A percentile compares a stretch with the other conserved stretches of the same genome.
Evolutionary conservation across 2,888 invertebrate genomes (phyloP).

Genomic region (Stenurella melanura): DNA sequence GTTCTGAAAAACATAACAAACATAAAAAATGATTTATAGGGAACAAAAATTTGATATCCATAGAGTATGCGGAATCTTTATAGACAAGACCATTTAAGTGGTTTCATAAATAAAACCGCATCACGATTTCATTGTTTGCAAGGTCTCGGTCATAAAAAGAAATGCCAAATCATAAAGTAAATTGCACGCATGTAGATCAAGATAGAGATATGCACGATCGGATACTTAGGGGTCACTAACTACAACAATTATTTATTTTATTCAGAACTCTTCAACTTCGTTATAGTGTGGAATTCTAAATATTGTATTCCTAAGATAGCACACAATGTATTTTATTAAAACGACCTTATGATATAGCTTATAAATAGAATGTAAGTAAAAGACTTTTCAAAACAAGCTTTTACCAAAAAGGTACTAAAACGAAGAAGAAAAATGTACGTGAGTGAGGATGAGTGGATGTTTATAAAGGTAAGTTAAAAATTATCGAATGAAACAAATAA

Average conservation of each 20-base stretch:
- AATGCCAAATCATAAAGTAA: conserved; percentile 59
- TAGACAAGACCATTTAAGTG: conserved; percentile 21
- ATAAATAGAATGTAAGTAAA: too few species aligned
- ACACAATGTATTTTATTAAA: neutral
- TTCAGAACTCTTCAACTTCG: conserved; percentile 1
- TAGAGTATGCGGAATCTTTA: conserved; percentile 9
- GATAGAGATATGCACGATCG: conserved; percentile 57
- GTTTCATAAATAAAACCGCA: conserved; percentile 53
- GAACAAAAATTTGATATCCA: conserved; percentile 16
- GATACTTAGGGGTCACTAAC: conserved; percentile 41
- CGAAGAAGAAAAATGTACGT: too few species aligned
- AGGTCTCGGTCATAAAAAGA: conserved; percentile 55
- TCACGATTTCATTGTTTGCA: conserved; percentile 62
- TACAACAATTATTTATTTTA: conserved; percentile 33
- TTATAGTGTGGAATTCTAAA: neutral
- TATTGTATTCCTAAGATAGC: neutral
- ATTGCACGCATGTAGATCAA: conserved; percentile 58
- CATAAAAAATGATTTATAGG: conserved; percentile 27
- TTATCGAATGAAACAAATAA: too few species aligned
- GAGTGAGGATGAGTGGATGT: too few species aligned
- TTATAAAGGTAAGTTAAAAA: too few species aligned
- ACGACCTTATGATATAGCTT: too few species aligned
- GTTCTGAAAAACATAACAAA: neutral
- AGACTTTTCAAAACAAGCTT: too few species aligned
- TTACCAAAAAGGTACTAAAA: too few species aligned